Base-by-base conservation (phyloP, 1,140 invertebrate species). In the Tachypleus tridentatus region DNA sequence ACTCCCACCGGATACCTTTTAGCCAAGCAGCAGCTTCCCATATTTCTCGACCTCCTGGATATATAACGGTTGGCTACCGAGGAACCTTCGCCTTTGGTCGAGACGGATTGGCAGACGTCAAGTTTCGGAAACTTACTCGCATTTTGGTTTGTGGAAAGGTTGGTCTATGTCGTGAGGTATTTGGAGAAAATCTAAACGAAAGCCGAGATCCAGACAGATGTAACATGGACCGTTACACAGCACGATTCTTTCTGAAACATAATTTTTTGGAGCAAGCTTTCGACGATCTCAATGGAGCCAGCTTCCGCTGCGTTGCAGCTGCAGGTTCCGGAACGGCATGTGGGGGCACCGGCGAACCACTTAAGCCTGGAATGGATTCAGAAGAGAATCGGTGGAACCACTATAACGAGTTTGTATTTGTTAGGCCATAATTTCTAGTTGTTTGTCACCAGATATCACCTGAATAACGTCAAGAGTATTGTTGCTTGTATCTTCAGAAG, bases 1-100 rank as follows among this genome's bases (percentile, higher is more conserved):
- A 29, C 29, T 29, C 29, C 2, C 68, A 72, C 8, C 77, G 72
- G 62, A 51, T 81, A 82, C 58, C 75, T 80, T 0, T 77, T 83
- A 11, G 87, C 65, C 57, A 52, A 57, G 10, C 6, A 64, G 11
- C 49, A 64, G 48, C 48, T 49, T 5, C 47, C 63, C 51, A 66
- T 49, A 61, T 60, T 50, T 52, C 56, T 60, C n/a, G 54, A 57
- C 67, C 69, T 60, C 71, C 77, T 3, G 85, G 95, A 7, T 93
- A 88, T 79, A 95, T 99, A 72, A 96, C 90, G 0, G 84, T 99
- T n/a, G 95, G 96, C 3, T 98, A 99, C 79, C 83, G 97, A n/a
- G 97, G 97, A n/a, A 98, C 95, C 65, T 99, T 99, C 76, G 93
- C 94, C 10, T 99, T 99, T 76, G 96, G 96, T 29, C 84, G 96